Base-by-base conservation (phyloP, 2,888 invertebrate genomes). In the Pollenia angustigena region DNA sequence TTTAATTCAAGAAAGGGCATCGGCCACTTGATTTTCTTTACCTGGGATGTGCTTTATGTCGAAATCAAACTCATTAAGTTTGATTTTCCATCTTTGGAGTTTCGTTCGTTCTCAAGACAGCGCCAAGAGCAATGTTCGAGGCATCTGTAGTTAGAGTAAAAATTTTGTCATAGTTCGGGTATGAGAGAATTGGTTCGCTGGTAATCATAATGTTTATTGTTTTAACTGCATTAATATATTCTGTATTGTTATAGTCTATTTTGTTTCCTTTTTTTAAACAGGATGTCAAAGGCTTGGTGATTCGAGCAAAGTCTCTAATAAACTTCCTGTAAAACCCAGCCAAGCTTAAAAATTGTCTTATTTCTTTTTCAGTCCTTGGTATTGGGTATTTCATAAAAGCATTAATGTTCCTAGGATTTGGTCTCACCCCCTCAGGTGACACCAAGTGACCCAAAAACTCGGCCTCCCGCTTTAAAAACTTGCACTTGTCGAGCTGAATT, bases 361-460 rank as follows among this genome's bases (percentile, higher is more conserved):
- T 50, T 69, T 71, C 44, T n/a, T 71, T 80, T 42, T 71, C 60
- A 88, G 90, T 18, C 89, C 83, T 88, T 88, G 23, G 88, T 89
- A 32, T 89, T 58, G 18, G 88, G 85, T 50, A 87, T 9, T 90
- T 88, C 74, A 80, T 16, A 54, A 90, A 89, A 1, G 88, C 88
- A 71, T 88, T 90, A 9, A 11, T 40, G 4, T 23, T 23, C 18
- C 18, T 23, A 23, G 18, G 18, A 23, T 23, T 23, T 23, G 18
- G 18, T 23, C 18, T 80, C 1, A 80, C 10, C 1, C 79, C 79
- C 9, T 80, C 52, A 10, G 79, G 44, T 6, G 50, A 54, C 2
- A 80, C 62, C 12, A 80, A 42, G n/a, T 80, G 71, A 1, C 69
- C 79, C 14, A 69, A 69, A 40, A 78, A 79, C 8, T 79, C 60